Percentiles rank a stretch among this genome's conserved stretches.
phyloP scores from a whole-genome alignment of 2,113 vertebrate genomes.

The Xyrauchen texanus region DNA sequence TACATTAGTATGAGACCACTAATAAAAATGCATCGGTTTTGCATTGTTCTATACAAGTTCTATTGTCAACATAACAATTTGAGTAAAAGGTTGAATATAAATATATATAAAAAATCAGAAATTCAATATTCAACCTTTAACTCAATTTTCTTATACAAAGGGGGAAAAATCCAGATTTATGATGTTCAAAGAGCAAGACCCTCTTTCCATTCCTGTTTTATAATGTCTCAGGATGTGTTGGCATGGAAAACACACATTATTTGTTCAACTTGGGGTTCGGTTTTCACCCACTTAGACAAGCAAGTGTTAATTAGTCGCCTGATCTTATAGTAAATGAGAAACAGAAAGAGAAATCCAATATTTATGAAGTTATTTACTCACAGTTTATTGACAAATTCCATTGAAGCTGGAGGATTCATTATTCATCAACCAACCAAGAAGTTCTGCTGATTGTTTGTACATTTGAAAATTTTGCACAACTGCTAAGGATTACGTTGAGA shows the following conservation, averaged over 20 bases:
- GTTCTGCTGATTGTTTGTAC: neutral
- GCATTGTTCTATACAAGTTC: too few relatives aligned
- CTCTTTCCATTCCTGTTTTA: too few relatives aligned
- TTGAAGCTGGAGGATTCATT: neutral
- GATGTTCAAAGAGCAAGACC: too few relatives aligned
- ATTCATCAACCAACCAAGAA: neutral
- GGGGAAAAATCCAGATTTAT: too few relatives aligned
- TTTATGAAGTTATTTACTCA: neutral
- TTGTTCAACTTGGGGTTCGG: slow-evolving; percentile 81
- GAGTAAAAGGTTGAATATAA: too few relatives aligned
- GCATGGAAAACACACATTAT: slow-evolving; percentile 73
- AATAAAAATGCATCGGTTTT: too few relatives aligned
- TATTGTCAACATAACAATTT: too few relatives aligned
- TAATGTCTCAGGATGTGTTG: slow-evolving; percentile 19
- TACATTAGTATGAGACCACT: too few relatives aligned
- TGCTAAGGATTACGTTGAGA: too few relatives aligned
- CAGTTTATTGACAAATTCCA: neutral
- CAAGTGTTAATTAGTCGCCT: slow-evolving; percentile 87
- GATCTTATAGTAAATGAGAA: slow-evolving; percentile 69
- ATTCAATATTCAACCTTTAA: too few relatives aligned
- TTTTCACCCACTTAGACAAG: slow-evolving; percentile 86
- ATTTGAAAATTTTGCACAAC: neutral
- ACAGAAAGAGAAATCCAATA: slow-evolving; percentile 67
- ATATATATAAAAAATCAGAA: too few relatives aligned
- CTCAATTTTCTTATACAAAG: too few relatives aligned